Evolutionary conservation across 1,140 invertebrate species (phyloP), one percentile per base, ranked within the genome.

Genomic region (Yoshiicerus persimilis): DNA sequence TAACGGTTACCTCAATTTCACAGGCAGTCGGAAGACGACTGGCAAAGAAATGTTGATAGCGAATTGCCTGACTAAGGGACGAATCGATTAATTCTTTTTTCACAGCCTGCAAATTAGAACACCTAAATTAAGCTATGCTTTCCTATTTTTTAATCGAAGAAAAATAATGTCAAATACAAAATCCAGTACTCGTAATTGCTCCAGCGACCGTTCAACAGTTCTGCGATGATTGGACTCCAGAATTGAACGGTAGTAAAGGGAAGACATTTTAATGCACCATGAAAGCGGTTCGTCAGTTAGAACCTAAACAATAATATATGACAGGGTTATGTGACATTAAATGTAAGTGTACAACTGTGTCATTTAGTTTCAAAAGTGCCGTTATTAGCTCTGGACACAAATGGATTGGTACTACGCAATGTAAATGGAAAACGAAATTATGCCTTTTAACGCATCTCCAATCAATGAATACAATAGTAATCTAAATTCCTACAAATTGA

Each of bases 191-290:
- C 93, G 96, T 89, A 96, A 93, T 93, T 99, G 98, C 91, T 95
- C 94, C 94, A 99, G 95, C 11, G 97, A 95, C 84, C 98, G 93
- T 91, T 98, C 97, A 13, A 98, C 94, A 0, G 96, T 96, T 88
- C 97, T 94, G 56, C 95, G 95, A 90, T 96, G 95, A 56, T 93
- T 93, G 0, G 94, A 94, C 93, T 99, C 97, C 23, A 97, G 92
- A 85, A 94, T 93, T 88, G 96, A 97, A 64, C 97, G 95, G 96
- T 92, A 11, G 95, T 93, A 64, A 2, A 98, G 91, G 4, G 96
- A 94, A 10, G 94, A 93, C 27, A 96, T 94, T 87, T 95, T 94
- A 11, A 97, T 47, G 93, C 94, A 87, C 95, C 96, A 97, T 86
- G 87, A 64, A 23, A 86, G 88, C 6, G 87, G 86, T 20, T 87